Conservation (phyloP, 1,140 invertebrate species). For the Physella acuta region DNA sequence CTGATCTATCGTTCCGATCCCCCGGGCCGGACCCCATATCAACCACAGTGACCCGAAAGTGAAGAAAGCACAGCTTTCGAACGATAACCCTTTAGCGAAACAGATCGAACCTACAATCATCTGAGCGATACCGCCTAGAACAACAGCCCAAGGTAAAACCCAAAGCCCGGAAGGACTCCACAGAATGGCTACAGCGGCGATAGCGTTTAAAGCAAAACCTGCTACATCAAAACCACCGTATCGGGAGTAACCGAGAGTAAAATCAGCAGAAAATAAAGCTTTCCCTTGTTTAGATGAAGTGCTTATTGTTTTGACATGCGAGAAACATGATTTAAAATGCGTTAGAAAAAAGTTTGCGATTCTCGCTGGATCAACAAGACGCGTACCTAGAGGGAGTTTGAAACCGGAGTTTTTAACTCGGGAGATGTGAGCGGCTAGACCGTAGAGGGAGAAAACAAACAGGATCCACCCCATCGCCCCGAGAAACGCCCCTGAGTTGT, state of each 20-base stretch:
- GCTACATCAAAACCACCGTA: constrained; percentile 33
- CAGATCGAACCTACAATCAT: constrained; percentile 38
- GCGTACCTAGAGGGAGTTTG: constrained; percentile 36
- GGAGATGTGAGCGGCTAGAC: constrained; percentile 34
- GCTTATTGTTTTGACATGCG: background rate
- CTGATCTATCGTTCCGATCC: constrained; percentile 28
- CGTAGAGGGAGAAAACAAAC: constrained; percentile 42
- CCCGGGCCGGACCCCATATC: constrained; percentile 40
- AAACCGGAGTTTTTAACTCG: constrained; percentile 25
- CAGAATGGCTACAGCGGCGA: constrained; percentile 35
- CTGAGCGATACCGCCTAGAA: constrained; percentile 38
- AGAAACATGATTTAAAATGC: constrained; percentile 2
- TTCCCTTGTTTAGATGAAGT: background rate
- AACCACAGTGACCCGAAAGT: constrained; percentile 40
- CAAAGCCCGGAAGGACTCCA: constrained; percentile 32
- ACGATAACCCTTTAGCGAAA: constrained; percentile 43
- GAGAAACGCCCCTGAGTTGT: constrained; percentile 31
- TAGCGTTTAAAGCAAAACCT: constrained; percentile 40
- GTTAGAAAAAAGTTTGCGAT: constrained; percentile 1
- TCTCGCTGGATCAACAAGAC: constrained; percentile 5
- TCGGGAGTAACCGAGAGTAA: constrained; percentile 42
- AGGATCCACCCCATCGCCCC: constrained; percentile 40
- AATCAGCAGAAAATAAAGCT: constrained; percentile 29
- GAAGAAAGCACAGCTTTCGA: constrained; percentile 44
- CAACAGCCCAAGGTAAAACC: constrained; percentile 37